A percentile compares a stretch with the other conserved stretches of the same genome.
Conservation (phyloP, 2,888 invertebrate genomes). For the Drosophila demipolita region DNA sequence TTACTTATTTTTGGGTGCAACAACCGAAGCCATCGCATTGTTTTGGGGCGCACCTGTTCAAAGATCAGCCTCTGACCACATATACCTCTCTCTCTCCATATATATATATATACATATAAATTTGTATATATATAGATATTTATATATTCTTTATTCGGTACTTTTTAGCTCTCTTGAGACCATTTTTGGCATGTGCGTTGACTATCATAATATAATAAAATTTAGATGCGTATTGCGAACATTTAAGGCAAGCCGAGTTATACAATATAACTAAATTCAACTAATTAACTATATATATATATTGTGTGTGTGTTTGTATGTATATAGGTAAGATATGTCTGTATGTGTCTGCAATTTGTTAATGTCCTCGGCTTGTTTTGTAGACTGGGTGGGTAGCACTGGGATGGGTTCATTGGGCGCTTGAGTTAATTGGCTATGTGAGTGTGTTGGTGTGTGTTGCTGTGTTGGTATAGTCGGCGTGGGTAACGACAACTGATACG, state of each 20-base stretch:
- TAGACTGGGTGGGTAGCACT: slow-evolving; percentile 12
- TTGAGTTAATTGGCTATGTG: slow-evolving; percentile 14
- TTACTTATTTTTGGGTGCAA: slow-evolving; percentile 48
- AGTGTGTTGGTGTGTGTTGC: slow-evolving; percentile 9
- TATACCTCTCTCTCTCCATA: background rate
- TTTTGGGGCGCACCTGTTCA: slow-evolving; percentile 51
- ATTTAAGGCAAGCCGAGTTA: slow-evolving; percentile 31
- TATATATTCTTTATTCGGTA: background rate
- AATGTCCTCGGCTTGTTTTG: slow-evolving; percentile 19
- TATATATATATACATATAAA: background rate
- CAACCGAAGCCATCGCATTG: slow-evolving; percentile 39
- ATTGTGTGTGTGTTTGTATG: too few relatives aligned
- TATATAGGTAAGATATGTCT: background rate
- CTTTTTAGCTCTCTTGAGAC: background rate
- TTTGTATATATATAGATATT: background rate
- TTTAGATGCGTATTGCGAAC: slow-evolving; percentile 6
- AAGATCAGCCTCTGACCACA: slow-evolving; percentile 15
- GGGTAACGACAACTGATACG: slow-evolving; percentile 49
- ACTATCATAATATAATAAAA: slow-evolving; percentile 14
- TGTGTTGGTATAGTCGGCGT: slow-evolving; percentile 33
- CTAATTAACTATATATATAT: slow-evolving; percentile 2
- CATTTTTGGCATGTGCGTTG: slow-evolving; percentile 23
- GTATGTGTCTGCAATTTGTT: slow-evolving; percentile 20
- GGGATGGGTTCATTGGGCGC: slow-evolving; percentile 34
- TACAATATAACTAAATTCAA: slow-evolving; percentile 32